A percentile compares a stretch with the other conserved stretches of the same genome.
These are phyloP conservation scores for Delichon dasypus DNA, from an alignment of 2,797 vertebrate species.

Conservation along the genomic window DNA sequence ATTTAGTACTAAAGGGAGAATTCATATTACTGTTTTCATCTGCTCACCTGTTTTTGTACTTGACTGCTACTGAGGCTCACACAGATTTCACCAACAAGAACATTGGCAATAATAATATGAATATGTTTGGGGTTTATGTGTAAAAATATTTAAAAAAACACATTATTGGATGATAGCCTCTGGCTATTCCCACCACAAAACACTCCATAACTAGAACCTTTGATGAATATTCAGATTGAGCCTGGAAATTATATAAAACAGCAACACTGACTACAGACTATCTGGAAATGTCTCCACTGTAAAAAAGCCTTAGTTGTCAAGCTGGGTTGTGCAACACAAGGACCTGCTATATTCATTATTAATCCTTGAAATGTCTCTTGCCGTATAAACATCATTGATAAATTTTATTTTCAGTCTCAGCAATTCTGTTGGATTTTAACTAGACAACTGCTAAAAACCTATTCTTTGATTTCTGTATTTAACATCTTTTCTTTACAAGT, in stretches of 20 bases:
- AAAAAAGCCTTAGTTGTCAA: neutral
- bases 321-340: neutral
- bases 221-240: neutral
- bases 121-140: neutral
- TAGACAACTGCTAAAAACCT: neutral
- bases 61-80: neutral
- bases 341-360: neutral
- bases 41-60: neutral
- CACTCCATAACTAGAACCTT: neutral
- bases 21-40: neutral
- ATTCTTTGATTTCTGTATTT: neutral
- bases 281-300: neutral
- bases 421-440: neutral
- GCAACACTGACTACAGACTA: neutral
- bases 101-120: neutral
- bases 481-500: neutral
- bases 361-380: neutral
- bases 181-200: neutral
- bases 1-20: neutral
- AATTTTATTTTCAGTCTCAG: neutral
- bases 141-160: neutral
- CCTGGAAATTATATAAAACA: neutral
- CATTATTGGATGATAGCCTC: neutral
- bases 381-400: neutral
- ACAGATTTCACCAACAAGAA: neutral